Conservation (phyloP, 2,888 invertebrate species). For the Drosophila birchii region DNA sequence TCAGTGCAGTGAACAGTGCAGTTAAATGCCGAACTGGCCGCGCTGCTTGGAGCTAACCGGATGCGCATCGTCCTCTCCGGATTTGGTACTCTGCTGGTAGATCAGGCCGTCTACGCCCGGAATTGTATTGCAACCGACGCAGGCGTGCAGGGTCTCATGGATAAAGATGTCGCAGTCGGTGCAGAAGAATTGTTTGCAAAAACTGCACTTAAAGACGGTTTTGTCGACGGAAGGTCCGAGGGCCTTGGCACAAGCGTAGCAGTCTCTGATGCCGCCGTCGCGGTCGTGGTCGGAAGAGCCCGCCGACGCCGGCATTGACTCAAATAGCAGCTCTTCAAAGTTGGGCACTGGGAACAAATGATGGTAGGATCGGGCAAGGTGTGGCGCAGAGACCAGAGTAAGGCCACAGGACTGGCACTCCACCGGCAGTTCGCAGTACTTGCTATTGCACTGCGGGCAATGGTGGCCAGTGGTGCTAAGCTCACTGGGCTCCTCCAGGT, state of each 20-base stretch:
- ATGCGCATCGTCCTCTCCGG: conserved; percentile 15
- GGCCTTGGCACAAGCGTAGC: conserved; percentile 91
- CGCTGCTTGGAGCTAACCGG: conserved; percentile 28
- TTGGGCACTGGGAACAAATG: conserved; percentile 97
- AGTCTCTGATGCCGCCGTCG: conserved; percentile 86
- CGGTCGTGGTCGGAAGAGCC: conserved; percentile 65
- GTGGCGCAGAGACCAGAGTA: conserved; percentile 98
- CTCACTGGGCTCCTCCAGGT: conserved; percentile 88
- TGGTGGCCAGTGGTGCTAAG: conserved; percentile 92
- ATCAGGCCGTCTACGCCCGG: conserved; percentile 81
- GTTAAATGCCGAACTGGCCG: conserved; percentile 42
- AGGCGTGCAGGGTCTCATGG: conserved; percentile 96
- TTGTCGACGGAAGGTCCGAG: conserved; percentile 88
- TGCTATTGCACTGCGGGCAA: conserved; percentile 98
- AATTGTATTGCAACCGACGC: conserved; percentile 96
- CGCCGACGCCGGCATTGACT: conserved; percentile 69
- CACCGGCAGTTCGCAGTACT: conserved; percentile 98
- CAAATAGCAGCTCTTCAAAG: conserved; percentile 90
- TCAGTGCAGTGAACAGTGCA: background rate
- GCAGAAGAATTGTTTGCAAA: conserved; percentile 93
- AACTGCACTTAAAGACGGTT: conserved; percentile 92
- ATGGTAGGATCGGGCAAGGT: conserved; percentile 98
- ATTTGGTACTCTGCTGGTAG: conserved; percentile 69
- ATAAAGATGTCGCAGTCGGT: conserved; percentile 98
- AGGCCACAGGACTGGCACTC: conserved; percentile 98